Percentiles rank a stretch among this genome's conserved stretches.
These are phyloP conservation scores for Chironomus riparius DNA, from an alignment of 2,888 invertebrate genomes.

Conservation along the genomic window DNA sequence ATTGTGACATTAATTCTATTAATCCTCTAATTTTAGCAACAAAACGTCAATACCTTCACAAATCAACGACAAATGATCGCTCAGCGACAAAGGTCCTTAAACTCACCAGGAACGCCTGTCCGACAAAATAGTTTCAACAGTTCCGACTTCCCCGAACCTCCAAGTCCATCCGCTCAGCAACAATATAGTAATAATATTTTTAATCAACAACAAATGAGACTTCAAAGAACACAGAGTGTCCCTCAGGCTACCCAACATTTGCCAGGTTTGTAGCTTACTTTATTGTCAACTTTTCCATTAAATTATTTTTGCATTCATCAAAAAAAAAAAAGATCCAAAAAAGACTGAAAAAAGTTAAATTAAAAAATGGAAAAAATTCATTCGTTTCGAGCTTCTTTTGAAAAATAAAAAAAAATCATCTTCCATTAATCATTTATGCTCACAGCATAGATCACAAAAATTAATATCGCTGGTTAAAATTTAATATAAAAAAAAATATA, in stretches of 20 bases:
- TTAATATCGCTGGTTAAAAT: neutral
- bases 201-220: conserved; percentile 38
- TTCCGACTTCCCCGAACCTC: conserved; percentile 34
- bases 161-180: conserved; percentile 33
- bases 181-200: conserved; percentile 28
- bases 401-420: neutral
- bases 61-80: conserved; percentile 37
- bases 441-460: neutral
- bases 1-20: too few relatives aligned
- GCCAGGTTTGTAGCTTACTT: conserved; percentile 35
- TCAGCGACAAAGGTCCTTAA: conserved; percentile 37
- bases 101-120: conserved; percentile 39
- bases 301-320: neutral
- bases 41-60: conserved; percentile 31
- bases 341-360: neutral
- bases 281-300: neutral
- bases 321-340: too few relatives aligned
- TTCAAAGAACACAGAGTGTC: conserved; percentile 41
- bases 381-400: neutral
- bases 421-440: neutral
- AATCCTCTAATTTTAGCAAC: conserved; percentile 7
- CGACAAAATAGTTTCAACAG: conserved; percentile 40
- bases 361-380: neutral
- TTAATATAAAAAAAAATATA: conserved; percentile 29
- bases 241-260: conserved; percentile 43